Conservation (phyloP, 2,113 vertebrate genomes). For the Neofelis nebulosa region DNA sequence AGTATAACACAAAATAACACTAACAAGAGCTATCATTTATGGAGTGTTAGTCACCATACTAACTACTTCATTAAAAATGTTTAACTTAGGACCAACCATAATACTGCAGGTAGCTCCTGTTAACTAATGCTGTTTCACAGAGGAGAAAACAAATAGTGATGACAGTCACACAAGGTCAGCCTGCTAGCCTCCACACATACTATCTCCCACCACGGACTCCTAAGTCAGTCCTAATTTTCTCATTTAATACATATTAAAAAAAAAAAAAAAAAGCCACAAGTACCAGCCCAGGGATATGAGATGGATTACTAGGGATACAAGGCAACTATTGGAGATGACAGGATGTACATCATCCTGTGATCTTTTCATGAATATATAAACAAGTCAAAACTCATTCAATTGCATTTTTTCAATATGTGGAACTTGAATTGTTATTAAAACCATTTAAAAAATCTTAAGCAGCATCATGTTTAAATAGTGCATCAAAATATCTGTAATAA, state of each 20-base stretch:
- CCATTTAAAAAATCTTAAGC: not conserved
- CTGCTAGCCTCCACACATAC: not conserved
- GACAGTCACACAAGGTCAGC: not conserved
- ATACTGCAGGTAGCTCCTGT: not conserved
- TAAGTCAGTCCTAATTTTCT: not conserved
- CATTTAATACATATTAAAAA: not conserved
- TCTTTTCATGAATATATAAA: not conserved
- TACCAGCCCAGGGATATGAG: not conserved
- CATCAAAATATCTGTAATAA: not conserved
- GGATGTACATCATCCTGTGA: not conserved
- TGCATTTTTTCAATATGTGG: not conserved
- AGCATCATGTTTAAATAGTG: not conserved
- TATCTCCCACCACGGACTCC: not conserved
- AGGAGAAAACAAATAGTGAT: not conserved
- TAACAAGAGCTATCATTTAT: not conserved
- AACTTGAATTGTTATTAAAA: not conserved
- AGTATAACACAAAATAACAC: not conserved
- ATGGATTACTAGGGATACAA: not conserved
- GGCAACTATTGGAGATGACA: not conserved
- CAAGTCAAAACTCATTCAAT: not conserved
- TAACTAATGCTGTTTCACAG: not conserved
- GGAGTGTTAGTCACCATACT: not conserved
- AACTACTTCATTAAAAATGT: not conserved
- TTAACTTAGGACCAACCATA: not conserved
- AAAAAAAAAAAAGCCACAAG: not conserved